Percentiles rank a stretch among this genome's conserved stretches.
Conservation (phyloP, 2,797 vertebrate genomes). For the Myiothlypis coronata region DNA sequence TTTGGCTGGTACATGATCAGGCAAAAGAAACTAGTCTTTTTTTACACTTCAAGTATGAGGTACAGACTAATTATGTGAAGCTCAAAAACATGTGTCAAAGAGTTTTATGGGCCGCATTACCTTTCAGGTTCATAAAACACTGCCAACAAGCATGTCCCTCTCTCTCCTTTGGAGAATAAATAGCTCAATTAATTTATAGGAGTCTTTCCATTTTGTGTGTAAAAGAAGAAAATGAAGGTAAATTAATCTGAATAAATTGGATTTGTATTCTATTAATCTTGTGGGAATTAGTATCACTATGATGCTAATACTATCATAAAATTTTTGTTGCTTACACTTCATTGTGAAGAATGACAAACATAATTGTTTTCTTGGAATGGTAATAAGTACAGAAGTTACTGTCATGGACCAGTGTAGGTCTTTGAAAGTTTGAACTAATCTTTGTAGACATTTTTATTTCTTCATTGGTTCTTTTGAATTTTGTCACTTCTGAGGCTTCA, state of each 20-base stretch:
- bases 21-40: neutral
- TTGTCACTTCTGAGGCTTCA: neutral
- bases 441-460: neutral
- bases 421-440: neutral
- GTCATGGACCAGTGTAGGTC: neutral
- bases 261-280: neutral
- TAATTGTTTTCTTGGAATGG: neutral
- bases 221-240: neutral
- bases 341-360: neutral
- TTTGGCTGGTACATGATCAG: neutral
- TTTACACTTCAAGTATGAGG: neutral
- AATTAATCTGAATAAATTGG: neutral
- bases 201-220: neutral
- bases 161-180: slow-evolving; percentile 11
- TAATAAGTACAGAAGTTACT: neutral
- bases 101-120: slow-evolving; percentile 28
- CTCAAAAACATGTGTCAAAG: neutral
- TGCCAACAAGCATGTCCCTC: neutral
- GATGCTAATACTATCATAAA: neutral
- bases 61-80: neutral
- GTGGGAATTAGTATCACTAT: neutral
- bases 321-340: neutral
- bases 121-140: slow-evolving; percentile 16
- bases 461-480: neutral
- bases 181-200: slow-evolving; percentile 17